These are phyloP conservation scores for Zosterops hypoxanthus DNA, from an alignment of 2,113 vertebrate genomes.

Conservation along the genomic window DNA sequence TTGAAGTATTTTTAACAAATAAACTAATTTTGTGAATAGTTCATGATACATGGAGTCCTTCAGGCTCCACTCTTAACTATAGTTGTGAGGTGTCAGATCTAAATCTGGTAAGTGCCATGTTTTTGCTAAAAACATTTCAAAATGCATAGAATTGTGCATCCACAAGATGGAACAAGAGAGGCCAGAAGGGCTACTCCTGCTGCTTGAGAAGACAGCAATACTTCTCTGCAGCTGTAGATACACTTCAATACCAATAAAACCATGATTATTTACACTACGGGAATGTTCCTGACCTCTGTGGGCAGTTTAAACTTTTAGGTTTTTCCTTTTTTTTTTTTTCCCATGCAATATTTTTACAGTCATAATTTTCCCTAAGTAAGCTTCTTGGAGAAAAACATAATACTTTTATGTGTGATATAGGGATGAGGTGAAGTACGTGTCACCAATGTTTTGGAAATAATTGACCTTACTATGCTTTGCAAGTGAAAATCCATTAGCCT, in stretches of 20 bases:
- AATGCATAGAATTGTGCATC: neutral
- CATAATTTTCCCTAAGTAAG: neutral
- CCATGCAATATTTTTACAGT: neutral
- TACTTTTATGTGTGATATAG: neutral
- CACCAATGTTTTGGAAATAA: slow-evolving; percentile 17
- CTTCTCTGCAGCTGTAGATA: neutral
- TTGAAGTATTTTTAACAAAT: neutral
- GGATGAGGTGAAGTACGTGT: neutral
- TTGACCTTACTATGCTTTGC: neutral
- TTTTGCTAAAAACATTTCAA: neutral
- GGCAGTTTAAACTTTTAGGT: neutral
- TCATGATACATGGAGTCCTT: neutral
- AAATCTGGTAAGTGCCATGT: rapidly evolving
- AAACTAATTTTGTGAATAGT: neutral
- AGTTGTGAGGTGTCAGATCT: rapidly evolving
- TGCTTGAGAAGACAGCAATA: neutral
- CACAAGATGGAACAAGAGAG: neutral
- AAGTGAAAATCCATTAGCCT: neutral
- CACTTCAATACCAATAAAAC: neutral
- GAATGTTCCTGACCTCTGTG: neutral
- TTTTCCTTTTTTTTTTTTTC: neutral
- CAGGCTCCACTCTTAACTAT: rapidly evolving
- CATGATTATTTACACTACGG: neutral
- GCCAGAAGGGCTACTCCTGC: neutral
- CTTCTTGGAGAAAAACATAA: neutral